Evolutionary conservation across 1,140 invertebrate genomes (phyloP).

Genomic region (Hypsibius dujardini): DNA sequence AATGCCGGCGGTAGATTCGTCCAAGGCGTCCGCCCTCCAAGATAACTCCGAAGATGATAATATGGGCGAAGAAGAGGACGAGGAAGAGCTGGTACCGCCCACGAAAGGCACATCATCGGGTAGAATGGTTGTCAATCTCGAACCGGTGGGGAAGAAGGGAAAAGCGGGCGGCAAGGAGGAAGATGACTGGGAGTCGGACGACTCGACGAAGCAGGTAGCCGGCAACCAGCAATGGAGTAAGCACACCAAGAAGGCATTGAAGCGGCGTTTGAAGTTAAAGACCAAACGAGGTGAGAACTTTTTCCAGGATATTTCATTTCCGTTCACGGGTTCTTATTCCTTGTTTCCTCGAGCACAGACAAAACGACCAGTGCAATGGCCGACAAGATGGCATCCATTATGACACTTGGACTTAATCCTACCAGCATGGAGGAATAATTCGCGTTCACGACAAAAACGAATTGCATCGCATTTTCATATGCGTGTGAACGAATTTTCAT

Average conservation of each 20-base stretch:
- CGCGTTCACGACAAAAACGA: too few species aligned
- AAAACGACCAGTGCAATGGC: background rate
- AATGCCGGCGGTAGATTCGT: constrained; percentile 24
- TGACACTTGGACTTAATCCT: background rate
- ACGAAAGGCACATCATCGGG: background rate
- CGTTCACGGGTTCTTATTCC: too few species aligned
- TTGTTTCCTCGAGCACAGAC: background rate
- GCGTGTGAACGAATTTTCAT: too few species aligned
- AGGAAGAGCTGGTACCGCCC: constrained; percentile 1
- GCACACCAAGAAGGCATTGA: background rate
- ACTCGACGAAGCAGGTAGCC: background rate
- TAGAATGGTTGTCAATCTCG: background rate
- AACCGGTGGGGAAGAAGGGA: too few species aligned
- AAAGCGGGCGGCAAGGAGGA: background rate
- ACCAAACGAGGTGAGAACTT: background rate
- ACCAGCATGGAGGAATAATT: background rate
- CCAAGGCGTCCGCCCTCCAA: too few species aligned
- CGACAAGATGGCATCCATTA: background rate
- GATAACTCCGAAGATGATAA: background rate
- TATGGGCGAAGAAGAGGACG: constrained; percentile 1
- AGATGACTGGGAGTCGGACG: constrained; percentile 5
- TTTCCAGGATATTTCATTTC: too few species aligned
- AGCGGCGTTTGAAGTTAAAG: background rate
- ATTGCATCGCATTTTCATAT: too few species aligned
- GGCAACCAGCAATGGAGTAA: constrained; percentile 16